Evolutionary conservation across 2,113 vertebrate genomes (phyloP), one percentile per base, ranked within the genome.

Genomic region (Corythornis madagascariensis): DNA sequence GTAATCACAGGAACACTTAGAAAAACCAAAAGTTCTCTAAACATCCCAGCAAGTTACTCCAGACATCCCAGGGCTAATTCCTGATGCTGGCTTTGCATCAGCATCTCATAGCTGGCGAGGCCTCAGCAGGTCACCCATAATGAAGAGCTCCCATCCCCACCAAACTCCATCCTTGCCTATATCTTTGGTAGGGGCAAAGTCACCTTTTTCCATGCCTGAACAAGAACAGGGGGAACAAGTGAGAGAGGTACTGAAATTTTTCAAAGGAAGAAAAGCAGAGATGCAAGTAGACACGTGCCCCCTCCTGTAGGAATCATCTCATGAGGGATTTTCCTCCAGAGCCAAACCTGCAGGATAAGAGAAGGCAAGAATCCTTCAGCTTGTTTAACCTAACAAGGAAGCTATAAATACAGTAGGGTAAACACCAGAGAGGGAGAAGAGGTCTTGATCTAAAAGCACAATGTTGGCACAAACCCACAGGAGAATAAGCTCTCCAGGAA

Each of bases 401-500:
- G 75, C 88, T 95, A 95, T 91, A 95, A 96, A 96, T 95, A 88
- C 10, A 80, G 33, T 64, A 92, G 92, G 82, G 88, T 92, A 94
- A 96, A 94, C 82, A 95, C 56, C 0, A 0, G 75, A 19, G 89
- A 95, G 75, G 64, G 89, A 96, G 85, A 95, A 92, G 71, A 95
- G 89, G 94, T 95, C 91, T 95, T 91, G 92, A 95, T 91, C 85
- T 94, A 86, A 89, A 95, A 87, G 93, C 85, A 96, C 93, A 95
- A 95, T 95, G 92, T 95, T 96, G 95, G 94, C 95, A 94, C 16
- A 43, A 95, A 76, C 64, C 72, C 94, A 88, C 3, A 0, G 28
- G 91, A 89, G 78, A 94, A 86, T 94, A 92, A 94, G 35, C 91
- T 94, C 85, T 96, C 89, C 91, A 96, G 95, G 95, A 95, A 95